A percentile compares a stretch with the other conserved stretches of the same genome.
Evolutionary conservation across 1,140 invertebrate species (phyloP).

Genomic region (Laupala kohalensis): DNA sequence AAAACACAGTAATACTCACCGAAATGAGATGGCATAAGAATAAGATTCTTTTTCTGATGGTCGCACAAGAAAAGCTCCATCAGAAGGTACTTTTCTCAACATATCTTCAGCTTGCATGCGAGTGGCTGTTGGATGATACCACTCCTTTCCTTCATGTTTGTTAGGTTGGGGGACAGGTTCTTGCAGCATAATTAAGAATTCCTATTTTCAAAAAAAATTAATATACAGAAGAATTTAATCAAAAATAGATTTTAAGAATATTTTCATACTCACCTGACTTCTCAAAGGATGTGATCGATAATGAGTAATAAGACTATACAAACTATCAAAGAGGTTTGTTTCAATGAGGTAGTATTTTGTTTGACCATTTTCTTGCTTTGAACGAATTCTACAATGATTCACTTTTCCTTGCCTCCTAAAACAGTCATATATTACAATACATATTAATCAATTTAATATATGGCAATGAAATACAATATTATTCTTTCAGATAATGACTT

Average conservation of each 20-base stretch:
- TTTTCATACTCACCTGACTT: slow-evolving; percentile 45
- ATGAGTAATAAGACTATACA: slow-evolving; percentile 85
- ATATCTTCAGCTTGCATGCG: slow-evolving; percentile 75
- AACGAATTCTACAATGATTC: slow-evolving; percentile 85
- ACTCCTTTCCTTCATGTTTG: slow-evolving; percentile 86
- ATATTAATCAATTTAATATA: background rate
- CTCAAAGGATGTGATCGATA: slow-evolving; percentile 75
- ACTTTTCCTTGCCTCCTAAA: slow-evolving; percentile 65
- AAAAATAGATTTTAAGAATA: background rate
- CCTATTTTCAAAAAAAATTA: slow-evolving; percentile 28
- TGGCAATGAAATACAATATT: too few relatives aligned
- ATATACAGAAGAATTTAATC: background rate
- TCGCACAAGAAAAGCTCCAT: slow-evolving; percentile 86
- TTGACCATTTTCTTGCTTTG: slow-evolving; percentile 76
- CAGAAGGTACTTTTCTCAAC: slow-evolving; percentile 61
- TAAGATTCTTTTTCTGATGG: slow-evolving; percentile 72
- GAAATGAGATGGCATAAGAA: slow-evolving; percentile 89
- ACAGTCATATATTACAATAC: background rate
- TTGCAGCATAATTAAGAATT: slow-evolving; percentile 74
- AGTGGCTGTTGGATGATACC: slow-evolving; percentile 76
- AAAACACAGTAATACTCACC: slow-evolving; percentile 32
- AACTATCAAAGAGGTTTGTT: slow-evolving; percentile 75
- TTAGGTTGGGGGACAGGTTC: slow-evolving; percentile 91
- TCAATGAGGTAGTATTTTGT: slow-evolving; percentile 88
- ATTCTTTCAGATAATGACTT: too few relatives aligned